Base-by-base conservation (phyloP, 2,797 vertebrate genomes). In the Tolypeutes matacus region DNA sequence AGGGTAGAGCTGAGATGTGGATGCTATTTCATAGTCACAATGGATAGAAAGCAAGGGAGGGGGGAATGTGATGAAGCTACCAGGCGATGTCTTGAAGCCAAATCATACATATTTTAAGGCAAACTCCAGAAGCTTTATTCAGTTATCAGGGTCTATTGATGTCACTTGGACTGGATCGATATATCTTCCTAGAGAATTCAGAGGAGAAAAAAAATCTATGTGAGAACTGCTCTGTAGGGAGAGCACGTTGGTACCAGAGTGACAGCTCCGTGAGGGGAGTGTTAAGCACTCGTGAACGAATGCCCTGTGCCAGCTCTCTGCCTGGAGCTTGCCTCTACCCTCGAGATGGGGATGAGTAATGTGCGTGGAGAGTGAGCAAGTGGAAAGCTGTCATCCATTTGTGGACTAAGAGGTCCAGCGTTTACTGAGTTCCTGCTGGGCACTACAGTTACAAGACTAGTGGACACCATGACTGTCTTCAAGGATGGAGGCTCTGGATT, bases 151-250 rank as follows among this genome's bases (percentile, higher is more conserved):
- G 87, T 97, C 93, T 97, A 95, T 97, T 84, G 95, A 97, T 88
- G 95, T 91, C 93, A 95, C 96, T 81, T 58, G 93, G 96, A 95
- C 73, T 70, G 7, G 94, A 97, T 98, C 97, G 96, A 98, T 98
- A 95, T 18, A 0, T 93, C 93, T 97, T 98, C 96, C 95, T 95
- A 31, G 93, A 98, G 97, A 97, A 97, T 96, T 97, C 0, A 46
- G 95, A 96, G 87, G 62, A 97, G 80, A 96, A 18, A 56, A 39
- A 96, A 98, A 98, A 98, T 97, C 97, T 95, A 96, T 95, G 83
- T 20, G 93, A 0, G 31, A 51, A 78, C 94, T 93, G 77, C 90
- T 97, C 83, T 65, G 97, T 91, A 97, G 92, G 95, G 72, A 97
- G 93, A 91, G 2, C 95, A 51, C 2, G 31, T 94, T 15, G 86